A percentile compares a stretch with the other conserved stretches of the same genome.
Evolutionary conservation across 2,113 vertebrate genomes (phyloP).

Genomic region (Emydura subglobosa): DNA sequence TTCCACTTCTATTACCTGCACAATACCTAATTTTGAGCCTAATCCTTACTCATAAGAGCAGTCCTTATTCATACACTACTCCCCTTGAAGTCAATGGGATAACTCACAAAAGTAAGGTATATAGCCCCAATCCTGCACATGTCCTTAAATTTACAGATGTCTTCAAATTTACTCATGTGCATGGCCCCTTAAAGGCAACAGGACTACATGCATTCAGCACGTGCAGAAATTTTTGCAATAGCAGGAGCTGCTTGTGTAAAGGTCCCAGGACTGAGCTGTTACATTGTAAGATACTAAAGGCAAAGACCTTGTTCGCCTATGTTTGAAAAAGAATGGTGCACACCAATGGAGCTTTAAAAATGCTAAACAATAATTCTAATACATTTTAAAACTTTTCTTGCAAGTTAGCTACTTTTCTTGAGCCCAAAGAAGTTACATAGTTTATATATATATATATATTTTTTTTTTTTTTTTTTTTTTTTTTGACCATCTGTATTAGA

Average conservation of each 20-base stretch:
- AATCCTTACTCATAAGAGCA: background rate
- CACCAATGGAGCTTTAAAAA: background rate
- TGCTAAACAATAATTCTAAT: background rate
- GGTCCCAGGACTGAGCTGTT: background rate
- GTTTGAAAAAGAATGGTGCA: background rate
- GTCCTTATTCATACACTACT: background rate
- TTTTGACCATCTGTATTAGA: background rate
- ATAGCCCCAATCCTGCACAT: background rate
- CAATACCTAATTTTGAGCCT: background rate
- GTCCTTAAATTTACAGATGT: fast-evolving
- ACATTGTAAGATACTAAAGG: background rate
- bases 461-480: background rate
- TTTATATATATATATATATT: background rate
- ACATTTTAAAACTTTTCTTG: background rate
- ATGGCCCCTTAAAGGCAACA: background rate
- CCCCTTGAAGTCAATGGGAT: background rate
- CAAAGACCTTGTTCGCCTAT: background rate
- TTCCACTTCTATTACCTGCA: background rate
- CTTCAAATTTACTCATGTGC: background rate
- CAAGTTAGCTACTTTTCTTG: background rate
- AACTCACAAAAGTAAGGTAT: background rate
- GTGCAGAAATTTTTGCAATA: background rate
- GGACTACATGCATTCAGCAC: background rate
- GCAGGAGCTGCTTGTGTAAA: background rate
- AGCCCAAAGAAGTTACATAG: background rate